Percentiles rank a stretch among this genome's conserved stretches.
phyloP scores from a whole-genome alignment of 2,797 vertebrate species.

The Sparus aurata region DNA sequence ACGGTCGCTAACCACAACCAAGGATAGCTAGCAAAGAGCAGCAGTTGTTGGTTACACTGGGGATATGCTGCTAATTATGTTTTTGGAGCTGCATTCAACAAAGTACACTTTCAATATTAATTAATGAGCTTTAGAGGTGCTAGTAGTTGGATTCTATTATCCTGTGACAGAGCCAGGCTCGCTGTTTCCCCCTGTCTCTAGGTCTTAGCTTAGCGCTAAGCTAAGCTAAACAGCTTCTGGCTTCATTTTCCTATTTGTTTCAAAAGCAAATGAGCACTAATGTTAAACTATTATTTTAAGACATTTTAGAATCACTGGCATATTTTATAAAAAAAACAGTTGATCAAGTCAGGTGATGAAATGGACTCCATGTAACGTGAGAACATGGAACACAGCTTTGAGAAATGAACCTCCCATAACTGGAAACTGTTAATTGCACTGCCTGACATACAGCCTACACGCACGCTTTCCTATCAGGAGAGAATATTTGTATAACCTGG shows the following conservation, averaged over 20 bases:
- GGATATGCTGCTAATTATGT: too few relatives aligned
- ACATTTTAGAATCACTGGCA: background rate
- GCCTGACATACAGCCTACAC: background rate
- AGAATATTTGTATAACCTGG: background rate
- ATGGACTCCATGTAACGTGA: background rate
- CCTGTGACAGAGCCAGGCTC: background rate
- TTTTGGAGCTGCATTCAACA: too few relatives aligned
- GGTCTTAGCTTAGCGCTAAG: background rate
- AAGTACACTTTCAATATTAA: too few relatives aligned
- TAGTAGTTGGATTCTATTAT: background rate
- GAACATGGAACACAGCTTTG: background rate
- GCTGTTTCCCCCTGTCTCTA: background rate
- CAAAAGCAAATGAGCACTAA: background rate
- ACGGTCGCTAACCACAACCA: too few relatives aligned
- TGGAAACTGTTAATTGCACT: background rate
- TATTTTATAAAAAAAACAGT: background rate
- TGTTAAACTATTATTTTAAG: background rate
- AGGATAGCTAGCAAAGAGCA: too few relatives aligned
- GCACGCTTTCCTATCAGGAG: background rate
- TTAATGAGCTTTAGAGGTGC: too few relatives aligned
- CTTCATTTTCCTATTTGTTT: background rate
- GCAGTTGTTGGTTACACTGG: too few relatives aligned
- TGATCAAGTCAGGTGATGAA: background rate
- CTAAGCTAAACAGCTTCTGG: background rate
- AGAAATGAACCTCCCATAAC: slow-evolving; percentile 4